Conservation (phyloP, 2,888 invertebrate genomes). For the Agelastica alni region DNA sequence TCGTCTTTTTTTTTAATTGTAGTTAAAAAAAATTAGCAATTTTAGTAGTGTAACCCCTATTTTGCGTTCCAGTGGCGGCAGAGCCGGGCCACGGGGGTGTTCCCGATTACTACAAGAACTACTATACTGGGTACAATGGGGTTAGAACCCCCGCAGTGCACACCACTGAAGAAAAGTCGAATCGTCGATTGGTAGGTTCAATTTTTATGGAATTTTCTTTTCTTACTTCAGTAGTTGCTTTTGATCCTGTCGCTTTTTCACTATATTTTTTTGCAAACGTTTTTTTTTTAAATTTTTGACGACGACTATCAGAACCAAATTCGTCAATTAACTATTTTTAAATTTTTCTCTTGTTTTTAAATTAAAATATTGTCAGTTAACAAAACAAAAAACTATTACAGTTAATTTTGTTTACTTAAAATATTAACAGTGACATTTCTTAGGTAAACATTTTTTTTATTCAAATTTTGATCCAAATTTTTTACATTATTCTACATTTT, state of each 20-base stretch:
- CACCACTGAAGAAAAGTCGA: constrained; percentile 66
- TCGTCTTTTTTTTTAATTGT: constrained; percentile 21
- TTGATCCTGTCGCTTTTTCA: background rate
- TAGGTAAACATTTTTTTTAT: no score
- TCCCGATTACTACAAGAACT: constrained; percentile 87
- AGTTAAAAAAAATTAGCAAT: constrained; percentile 22
- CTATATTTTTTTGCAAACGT: no score
- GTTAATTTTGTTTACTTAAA: no score
- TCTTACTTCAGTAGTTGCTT: background rate
- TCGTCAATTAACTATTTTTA: no score
- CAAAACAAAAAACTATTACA: no score
- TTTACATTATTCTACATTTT: no score
- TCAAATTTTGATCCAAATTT: no score
- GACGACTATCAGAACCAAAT: no score
- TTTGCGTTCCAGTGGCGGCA: constrained; percentile 77
- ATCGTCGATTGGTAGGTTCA: constrained; percentile 72
- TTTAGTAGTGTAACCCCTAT: constrained; percentile 38
- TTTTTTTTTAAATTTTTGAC: no score
- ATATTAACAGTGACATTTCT: no score
- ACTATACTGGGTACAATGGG: constrained; percentile 75
- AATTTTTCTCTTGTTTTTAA: no score
- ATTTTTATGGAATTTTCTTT: constrained; percentile 12
- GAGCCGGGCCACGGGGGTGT: constrained; percentile 77
- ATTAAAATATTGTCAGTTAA: no score
- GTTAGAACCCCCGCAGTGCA: constrained; percentile 59